Percentiles rank a stretch among this genome's conserved stretches.
These are phyloP conservation scores for Perca flavescens DNA, from an alignment of 2,113 vertebrate species.

Conservation along the genomic window DNA sequence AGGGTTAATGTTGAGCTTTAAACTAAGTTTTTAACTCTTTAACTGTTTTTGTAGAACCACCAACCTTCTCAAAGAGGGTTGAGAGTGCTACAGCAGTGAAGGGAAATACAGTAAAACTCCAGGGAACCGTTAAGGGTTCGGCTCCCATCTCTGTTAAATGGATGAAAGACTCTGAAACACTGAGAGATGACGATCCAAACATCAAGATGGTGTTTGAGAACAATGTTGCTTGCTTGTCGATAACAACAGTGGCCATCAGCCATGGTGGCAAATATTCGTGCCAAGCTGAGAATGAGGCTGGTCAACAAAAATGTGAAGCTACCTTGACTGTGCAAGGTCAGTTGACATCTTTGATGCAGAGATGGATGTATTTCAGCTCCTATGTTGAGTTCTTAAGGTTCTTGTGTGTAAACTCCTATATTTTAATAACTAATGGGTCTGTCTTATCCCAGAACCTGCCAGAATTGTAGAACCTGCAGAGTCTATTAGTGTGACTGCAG, in stretches of 20 bases:
- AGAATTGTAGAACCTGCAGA: conserved; percentile 93
- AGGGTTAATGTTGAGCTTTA: neutral
- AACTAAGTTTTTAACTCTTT: conserved; percentile 7
- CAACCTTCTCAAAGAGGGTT: conserved; percentile 93
- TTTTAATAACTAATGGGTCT: conserved; percentile 54
- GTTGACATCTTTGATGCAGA: conserved; percentile 70
- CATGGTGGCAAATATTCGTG: conserved; percentile 93
- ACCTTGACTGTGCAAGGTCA: conserved; percentile 95
- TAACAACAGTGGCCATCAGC: conserved; percentile 88
- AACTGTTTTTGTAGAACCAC: conserved; percentile 88
- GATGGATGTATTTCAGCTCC: neutral
- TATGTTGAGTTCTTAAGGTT: neutral
- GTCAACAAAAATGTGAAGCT: conserved; percentile 94
- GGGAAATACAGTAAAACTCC: conserved; percentile 89
- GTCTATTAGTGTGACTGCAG: conserved; percentile 94
- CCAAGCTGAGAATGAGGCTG: conserved; percentile 95
- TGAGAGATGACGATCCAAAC: conserved; percentile 92
- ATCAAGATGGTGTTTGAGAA: conserved; percentile 91
- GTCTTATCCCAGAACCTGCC: conserved; percentile 93
- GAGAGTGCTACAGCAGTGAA: conserved; percentile 92
- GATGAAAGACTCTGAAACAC: conserved; percentile 93
- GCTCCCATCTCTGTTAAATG: conserved; percentile 92
- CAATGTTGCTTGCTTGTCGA: conserved; percentile 87
- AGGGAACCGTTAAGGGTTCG: conserved; percentile 93
- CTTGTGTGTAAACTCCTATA: conserved; percentile 8